Evolutionary conservation across 2,113 vertebrate genomes (phyloP).

Genomic region (Eulemur macaco): DNA sequence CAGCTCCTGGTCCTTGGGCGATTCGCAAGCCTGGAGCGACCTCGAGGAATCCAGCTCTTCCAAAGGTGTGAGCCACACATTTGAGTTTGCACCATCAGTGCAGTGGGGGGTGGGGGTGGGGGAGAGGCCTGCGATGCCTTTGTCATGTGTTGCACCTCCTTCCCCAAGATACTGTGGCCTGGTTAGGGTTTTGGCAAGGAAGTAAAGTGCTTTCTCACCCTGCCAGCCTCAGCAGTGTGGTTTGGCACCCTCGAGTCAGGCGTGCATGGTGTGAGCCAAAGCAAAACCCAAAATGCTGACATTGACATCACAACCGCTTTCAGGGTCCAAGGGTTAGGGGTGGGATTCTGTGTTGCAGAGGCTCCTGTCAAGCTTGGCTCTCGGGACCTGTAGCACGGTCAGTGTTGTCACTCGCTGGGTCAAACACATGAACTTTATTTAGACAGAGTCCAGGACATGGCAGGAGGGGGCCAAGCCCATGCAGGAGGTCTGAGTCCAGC

Average conservation of each 20-base stretch:
- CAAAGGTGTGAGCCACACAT: neutral
- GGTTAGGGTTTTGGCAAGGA: neutral
- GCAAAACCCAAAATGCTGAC: neutral
- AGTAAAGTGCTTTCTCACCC: neutral
- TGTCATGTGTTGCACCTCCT: neutral
- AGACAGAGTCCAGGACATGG: neutral
- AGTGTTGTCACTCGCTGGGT: neutral
- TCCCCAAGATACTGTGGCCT: neutral
- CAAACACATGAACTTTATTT: neutral
- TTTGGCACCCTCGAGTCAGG: neutral
- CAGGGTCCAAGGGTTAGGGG: neutral
- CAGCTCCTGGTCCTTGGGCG: neutral
- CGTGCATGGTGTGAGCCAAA: neutral
- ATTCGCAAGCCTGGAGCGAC: neutral
- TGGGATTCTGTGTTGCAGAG: neutral
- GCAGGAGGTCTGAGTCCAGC: neutral
- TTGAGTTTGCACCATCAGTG: neutral
- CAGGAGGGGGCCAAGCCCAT: neutral
- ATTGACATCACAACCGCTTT: neutral
- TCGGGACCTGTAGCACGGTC: neutral
- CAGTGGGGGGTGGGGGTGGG: too few species aligned
- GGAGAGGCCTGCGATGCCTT: rapidly evolving
- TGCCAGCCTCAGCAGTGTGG: neutral
- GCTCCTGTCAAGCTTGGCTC: neutral
- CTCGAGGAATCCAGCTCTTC: neutral